phyloP scores from a whole-genome alignment of 2,797 vertebrate genomes.

The Melanotaenia pygmaea region DNA sequence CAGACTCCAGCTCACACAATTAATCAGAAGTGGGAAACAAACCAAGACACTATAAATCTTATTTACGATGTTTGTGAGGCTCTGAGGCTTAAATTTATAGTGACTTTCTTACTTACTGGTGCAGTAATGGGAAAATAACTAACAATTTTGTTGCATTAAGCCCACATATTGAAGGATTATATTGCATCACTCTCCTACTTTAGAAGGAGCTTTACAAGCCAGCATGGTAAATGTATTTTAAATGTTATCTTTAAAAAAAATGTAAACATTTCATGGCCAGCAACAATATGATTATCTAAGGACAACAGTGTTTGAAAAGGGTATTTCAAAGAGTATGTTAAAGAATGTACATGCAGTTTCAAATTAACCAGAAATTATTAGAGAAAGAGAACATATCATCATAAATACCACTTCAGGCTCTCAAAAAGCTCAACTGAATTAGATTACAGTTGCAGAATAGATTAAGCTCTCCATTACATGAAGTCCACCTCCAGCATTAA shows the following conservation, averaged over 20 bases:
- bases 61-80: background rate
- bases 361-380: background rate
- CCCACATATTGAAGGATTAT: background rate
- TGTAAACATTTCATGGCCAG: background rate
- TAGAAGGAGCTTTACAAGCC: background rate
- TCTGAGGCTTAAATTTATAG: background rate
- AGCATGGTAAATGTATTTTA: background rate
- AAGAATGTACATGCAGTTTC: background rate
- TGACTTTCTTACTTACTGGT: background rate
- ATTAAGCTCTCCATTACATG: conserved; percentile 4
- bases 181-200: conserved; percentile 4
- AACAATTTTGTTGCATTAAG: background rate
- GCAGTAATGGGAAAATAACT: background rate
- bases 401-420: background rate
- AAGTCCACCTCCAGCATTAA: conserved; percentile 13
- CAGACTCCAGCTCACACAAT: background rate
- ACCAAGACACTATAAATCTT: background rate
- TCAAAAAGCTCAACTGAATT: background rate
- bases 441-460: conserved; percentile 8
- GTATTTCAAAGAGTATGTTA: background rate
- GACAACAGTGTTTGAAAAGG: background rate
- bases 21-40: background rate
- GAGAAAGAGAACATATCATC: background rate
- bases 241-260: background rate
- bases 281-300: background rate